A percentile compares a stretch with the other conserved stretches of the same genome.
Conservation (phyloP, 2,113 vertebrate genomes). For the Lota lota region DNA sequence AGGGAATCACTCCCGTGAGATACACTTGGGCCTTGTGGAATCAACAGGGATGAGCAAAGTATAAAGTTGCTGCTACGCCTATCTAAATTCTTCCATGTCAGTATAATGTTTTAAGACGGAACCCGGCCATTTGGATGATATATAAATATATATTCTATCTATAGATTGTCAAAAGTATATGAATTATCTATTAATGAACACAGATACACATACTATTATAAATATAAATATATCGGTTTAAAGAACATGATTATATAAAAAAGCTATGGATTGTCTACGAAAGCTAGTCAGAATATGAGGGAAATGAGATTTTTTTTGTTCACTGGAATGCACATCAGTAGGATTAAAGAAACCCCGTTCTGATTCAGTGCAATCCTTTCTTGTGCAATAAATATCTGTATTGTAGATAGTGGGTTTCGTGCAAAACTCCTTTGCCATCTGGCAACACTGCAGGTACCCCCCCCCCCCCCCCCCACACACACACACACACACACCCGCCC, state of each 20-base stretch:
- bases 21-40: constrained; percentile 86
- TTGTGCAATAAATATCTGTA: constrained; percentile 94
- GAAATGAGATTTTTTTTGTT: constrained; percentile 73
- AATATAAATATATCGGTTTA: constrained; percentile 43
- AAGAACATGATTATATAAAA: constrained; percentile 32
- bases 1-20: constrained; percentile 74
- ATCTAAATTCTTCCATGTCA: constrained; percentile 83
- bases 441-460: constrained; percentile 40
- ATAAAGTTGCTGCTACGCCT: constrained; percentile 97
- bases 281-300: constrained; percentile 58
- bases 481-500: too few species aligned
- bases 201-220: constrained; percentile 52
- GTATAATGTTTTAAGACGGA: constrained; percentile 63
- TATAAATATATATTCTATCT: constrained; percentile 2
- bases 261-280: constrained; percentile 50
- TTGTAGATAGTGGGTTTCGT: constrained; percentile 81
- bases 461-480: too few species aligned
- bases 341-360: constrained; percentile 74
- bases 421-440: constrained; percentile 41
- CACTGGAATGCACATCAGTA: constrained; percentile 98
- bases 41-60: constrained; percentile 99
- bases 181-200: constrained; percentile 43
- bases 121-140: constrained; percentile 39
- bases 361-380: constrained; percentile 87
- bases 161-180: constrained; percentile 48